A percentile compares a stretch with the other conserved stretches of the same genome.
These are phyloP conservation scores for Neodiprion lecontei DNA, from an alignment of 1,140 invertebrate genomes.

Conservation along the genomic window DNA sequence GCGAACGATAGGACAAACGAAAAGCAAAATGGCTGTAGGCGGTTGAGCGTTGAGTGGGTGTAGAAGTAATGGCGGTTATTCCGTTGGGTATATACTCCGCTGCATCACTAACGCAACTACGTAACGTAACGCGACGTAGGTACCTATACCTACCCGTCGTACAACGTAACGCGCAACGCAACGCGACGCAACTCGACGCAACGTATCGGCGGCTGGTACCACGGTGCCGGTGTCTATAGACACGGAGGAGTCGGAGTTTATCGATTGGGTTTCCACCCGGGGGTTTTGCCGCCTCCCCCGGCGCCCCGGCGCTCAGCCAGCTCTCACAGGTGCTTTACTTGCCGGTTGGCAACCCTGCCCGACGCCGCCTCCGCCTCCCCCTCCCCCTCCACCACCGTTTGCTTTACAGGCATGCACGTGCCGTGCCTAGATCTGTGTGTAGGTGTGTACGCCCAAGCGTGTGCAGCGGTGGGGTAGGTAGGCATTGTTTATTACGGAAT, in stretches of 20 bases:
- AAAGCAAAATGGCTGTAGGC: slow-evolving; percentile 61
- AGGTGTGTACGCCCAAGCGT: slow-evolving; percentile 1
- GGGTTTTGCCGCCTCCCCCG: slow-evolving; percentile 40
- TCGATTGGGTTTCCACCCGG: slow-evolving; percentile 60
- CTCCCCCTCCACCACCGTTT: slow-evolving; percentile 31
- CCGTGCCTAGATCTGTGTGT: no score
- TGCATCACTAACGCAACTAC: slow-evolving; percentile 32
- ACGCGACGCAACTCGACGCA: neutral
- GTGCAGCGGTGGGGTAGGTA: slow-evolving; percentile 25
- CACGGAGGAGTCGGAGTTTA: slow-evolving; percentile 52
- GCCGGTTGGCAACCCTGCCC: slow-evolving; percentile 48
- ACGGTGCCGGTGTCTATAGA: slow-evolving; percentile 8
- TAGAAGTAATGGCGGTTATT: slow-evolving; percentile 56
- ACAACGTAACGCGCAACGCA: neutral
- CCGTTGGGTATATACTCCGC: slow-evolving; percentile 23
- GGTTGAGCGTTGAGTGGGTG: slow-evolving; percentile 54
- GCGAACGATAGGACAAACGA: slow-evolving; percentile 11
- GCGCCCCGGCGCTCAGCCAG: neutral
- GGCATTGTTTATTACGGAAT: slow-evolving; percentile 55
- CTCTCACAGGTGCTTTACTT: slow-evolving; percentile 46
- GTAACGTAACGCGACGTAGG: slow-evolving; percentile 24
- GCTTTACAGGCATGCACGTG: no score
- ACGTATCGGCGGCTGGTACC: neutral
- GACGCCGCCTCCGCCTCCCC: slow-evolving; percentile 30
- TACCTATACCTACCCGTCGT: neutral